These are phyloP conservation scores for Vidua chalybeata DNA, from an alignment of 2,113 vertebrate genomes.

Conservation along the genomic window DNA sequence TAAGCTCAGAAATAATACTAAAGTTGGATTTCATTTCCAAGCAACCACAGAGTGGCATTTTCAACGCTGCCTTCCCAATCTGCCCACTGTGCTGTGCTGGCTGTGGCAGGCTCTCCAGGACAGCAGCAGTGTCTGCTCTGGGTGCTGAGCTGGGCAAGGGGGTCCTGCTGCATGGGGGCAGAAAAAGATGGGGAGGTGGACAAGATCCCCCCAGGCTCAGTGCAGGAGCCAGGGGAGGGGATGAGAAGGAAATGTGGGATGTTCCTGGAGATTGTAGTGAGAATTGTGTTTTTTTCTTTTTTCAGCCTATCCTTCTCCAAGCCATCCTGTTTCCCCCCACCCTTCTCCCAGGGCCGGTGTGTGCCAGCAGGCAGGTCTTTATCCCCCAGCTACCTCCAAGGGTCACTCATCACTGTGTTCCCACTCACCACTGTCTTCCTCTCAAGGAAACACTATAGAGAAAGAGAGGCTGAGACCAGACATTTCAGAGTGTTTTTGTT, in stretches of 20 bases:
- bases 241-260: background rate
- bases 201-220: background rate
- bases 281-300: background rate
- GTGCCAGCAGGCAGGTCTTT: background rate
- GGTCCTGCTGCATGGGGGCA: background rate
- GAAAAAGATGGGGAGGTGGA: background rate
- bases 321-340: background rate
- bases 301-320: background rate
- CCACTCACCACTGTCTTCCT: background rate
- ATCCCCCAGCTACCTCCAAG: background rate
- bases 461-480: background rate
- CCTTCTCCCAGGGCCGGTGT: background rate
- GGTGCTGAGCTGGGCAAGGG: accelerated
- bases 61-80: background rate
- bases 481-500: background rate
- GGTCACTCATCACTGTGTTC: background rate
- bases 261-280: background rate
- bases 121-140: background rate
- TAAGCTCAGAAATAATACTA: constrained; percentile 41
- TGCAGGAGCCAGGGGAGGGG: background rate
- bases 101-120: accelerated
- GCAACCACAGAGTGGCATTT: constrained; percentile 44
- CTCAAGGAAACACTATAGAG: background rate
- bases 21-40: constrained; percentile 52
- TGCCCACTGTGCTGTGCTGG: background rate